Evolutionary conservation across 2,888 invertebrate species (phyloP), one percentile per base, ranked within the genome.

Genomic region (Cosmorhoe ocellata): DNA sequence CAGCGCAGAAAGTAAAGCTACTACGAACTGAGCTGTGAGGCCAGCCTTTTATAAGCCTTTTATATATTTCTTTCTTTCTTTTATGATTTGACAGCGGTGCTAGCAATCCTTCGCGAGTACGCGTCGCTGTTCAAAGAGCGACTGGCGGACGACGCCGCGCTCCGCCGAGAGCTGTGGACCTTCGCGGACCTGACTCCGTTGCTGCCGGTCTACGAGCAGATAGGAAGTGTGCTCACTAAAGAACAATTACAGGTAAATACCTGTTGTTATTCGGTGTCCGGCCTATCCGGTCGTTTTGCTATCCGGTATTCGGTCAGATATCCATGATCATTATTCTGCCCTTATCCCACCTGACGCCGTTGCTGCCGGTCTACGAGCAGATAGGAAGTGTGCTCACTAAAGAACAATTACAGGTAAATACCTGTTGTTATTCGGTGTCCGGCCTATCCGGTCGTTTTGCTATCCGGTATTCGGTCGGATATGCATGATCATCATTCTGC

Each of bases 121-220:
- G 45, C 59, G 50, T 24, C 13, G 56, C 55, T 64, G 24, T 57
- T 59, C 58, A 34, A 64, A 65, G 67, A 64, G 59, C 39, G 13
- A 34, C 14, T 59, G 13, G 14, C 42, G 8, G 12, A 2, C 2
- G 61, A 58, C 33, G 45, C 40, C 4, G n/a, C 24, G 7, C 45
- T 59, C 7, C 55, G 61, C 0, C 38, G 43, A 1, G 40, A 42
- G 27, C 42, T 59, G 38, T 56, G 58, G 61, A 33, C 34, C 0
- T 36, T 32, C 3, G 12, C 14, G 1, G 38, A 42, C 3, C 14
- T 30, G 8, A 18, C 24, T 8, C 32, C 53, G 7, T 9, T 27
- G 12, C 1, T 37, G 1, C 28, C 45, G 3, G 44, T 53, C 3
- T 53, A 53, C 14, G 13, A 18, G 10, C 14, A 49, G 11, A 36